These are phyloP conservation scores for Strix uralensis DNA, from an alignment of 2,113 vertebrate genomes.

Conservation along the genomic window DNA sequence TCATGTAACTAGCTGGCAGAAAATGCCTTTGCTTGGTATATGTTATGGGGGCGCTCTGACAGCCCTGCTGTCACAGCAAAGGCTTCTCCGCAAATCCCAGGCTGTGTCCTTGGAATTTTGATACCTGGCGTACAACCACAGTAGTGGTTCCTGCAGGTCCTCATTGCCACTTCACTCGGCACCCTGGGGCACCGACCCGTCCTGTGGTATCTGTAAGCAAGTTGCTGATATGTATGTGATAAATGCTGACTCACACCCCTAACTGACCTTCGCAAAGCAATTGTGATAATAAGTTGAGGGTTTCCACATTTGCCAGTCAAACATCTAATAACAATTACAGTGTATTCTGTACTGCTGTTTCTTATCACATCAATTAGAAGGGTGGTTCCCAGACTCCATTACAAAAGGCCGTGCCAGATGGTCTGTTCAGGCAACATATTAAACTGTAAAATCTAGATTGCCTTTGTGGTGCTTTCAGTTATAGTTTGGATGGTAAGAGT, in stretches of 20 bases:
- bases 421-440: background rate
- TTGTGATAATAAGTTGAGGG: too few species aligned
- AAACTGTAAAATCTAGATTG: background rate
- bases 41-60: background rate
- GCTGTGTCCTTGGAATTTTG: background rate
- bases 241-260: background rate
- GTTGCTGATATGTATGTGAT: background rate
- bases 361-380: background rate
- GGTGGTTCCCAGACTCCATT: background rate
- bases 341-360: background rate
- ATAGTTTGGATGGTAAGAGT: background rate
- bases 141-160: background rate
- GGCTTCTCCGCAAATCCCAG: background rate
- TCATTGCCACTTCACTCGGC: background rate
- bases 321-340: background rate
- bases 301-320: background rate
- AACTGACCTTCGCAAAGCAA: background rate
- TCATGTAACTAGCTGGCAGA: background rate
- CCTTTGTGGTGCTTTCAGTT: background rate
- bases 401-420: background rate
- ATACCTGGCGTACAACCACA: fast-evolving
- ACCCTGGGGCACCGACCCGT: fast-evolving
- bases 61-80: background rate
- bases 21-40: background rate
- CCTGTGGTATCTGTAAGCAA: background rate